Conservation (phyloP, 2,888 invertebrate genomes). For the Ophioninae sp. region DNA sequence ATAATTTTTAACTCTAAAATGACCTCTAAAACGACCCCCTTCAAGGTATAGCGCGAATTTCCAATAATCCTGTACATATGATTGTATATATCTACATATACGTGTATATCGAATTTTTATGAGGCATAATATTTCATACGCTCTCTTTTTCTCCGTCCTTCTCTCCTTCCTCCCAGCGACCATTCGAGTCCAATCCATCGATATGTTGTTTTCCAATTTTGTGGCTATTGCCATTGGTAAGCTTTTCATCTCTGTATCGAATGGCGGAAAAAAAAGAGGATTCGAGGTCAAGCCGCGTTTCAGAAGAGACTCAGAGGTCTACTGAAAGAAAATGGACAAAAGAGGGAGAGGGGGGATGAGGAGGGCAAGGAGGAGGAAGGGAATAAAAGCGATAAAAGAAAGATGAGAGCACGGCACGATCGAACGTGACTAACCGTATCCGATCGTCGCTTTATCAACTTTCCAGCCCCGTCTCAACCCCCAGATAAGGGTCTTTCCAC, state of each 20-base stretch:
- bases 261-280: conserved; percentile 30
- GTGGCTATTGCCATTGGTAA: conserved; percentile 2
- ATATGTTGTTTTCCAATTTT: conserved; percentile 5
- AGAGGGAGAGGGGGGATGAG: neutral
- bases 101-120: too few species aligned
- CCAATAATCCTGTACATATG: too few species aligned
- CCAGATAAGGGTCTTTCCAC: conserved; percentile 24
- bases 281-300: conserved; percentile 11
- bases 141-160: neutral
- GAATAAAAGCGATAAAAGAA: conserved; percentile 12
- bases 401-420: conserved; percentile 40
- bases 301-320: neutral
- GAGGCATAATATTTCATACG: too few species aligned
- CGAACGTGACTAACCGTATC: conserved; percentile 55
- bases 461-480: conserved; percentile 38
- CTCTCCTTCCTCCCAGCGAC: neutral
- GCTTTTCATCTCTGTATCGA: conserved; percentile 21
- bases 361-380: neutral
- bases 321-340: conserved; percentile 21
- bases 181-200: neutral
- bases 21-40: too few species aligned
- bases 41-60: too few species aligned
- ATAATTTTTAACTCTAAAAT: too few species aligned
- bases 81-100: too few species aligned
- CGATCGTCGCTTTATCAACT: conserved; percentile 24